These are phyloP conservation scores for Phymatocera aterrima DNA, from an alignment of 2,888 invertebrate species.

Conservation along the genomic window DNA sequence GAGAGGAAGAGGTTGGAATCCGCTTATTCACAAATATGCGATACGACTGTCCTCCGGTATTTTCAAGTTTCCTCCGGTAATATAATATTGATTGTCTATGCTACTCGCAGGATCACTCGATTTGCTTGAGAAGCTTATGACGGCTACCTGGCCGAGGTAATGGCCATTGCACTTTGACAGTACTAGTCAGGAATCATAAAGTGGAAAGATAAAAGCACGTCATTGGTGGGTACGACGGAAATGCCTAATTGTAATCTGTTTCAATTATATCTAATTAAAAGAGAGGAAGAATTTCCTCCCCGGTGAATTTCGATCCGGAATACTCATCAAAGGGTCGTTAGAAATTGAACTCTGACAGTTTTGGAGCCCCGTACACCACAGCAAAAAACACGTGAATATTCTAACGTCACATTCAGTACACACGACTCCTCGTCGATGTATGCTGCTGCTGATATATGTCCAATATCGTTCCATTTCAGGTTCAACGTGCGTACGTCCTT, in stretches of 20 bases:
- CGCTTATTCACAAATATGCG: neutral
- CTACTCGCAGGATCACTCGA: neutral
- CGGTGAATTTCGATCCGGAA: neutral
- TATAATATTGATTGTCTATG: neutral
- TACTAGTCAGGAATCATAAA: neutral
- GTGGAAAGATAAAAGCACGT: neutral
- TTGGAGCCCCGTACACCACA: neutral
- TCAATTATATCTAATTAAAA: neutral
- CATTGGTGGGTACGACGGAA: neutral
- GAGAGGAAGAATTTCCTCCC: neutral
- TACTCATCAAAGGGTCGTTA: neutral
- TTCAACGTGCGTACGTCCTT: no score
- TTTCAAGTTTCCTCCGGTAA: neutral
- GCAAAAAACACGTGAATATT: neutral
- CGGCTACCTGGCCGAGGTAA: neutral
- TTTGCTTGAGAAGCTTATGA: neutral
- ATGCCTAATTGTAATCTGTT: conserved; percentile 2
- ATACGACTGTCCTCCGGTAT: neutral
- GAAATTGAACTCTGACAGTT: neutral
- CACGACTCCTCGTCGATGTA: no score
- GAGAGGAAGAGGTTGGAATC: neutral
- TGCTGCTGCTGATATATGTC: no score
- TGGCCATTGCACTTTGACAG: neutral
- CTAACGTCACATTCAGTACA: neutral
- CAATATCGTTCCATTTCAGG: no score